These are phyloP conservation scores for Achroia grisella DNA, from an alignment of 1,140 invertebrate genomes.

Conservation along the genomic window DNA sequence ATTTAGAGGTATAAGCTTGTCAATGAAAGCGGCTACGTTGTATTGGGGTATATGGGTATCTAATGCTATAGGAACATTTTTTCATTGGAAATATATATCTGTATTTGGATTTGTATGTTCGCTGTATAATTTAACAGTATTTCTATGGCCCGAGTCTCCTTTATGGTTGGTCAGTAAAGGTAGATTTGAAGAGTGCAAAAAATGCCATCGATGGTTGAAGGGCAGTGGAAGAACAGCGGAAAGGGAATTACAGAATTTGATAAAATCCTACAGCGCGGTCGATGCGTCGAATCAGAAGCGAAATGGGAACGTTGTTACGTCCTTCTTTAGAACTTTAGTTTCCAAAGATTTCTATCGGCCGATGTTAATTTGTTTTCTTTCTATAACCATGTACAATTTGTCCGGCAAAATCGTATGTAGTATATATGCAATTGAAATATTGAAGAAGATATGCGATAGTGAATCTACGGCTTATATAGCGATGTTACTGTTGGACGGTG, in stretches of 20 bases:
- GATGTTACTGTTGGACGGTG: slow-evolving; percentile 29
- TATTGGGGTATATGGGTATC: slow-evolving; percentile 33
- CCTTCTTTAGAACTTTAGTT: background rate
- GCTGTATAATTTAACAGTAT: slow-evolving; percentile 14
- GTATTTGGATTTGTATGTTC: slow-evolving; percentile 24
- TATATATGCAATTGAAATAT: slow-evolving; percentile 30
- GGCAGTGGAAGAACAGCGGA: slow-evolving; percentile 21
- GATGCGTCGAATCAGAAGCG: background rate
- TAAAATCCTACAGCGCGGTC: background rate
- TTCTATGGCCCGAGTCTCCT: slow-evolving; percentile 36
- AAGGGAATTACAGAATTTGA: slow-evolving; percentile 15
- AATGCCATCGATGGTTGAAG: slow-evolving; percentile 22
- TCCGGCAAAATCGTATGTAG: slow-evolving; percentile 28
- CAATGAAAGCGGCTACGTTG: slow-evolving; percentile 27
- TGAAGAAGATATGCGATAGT: slow-evolving; percentile 22
- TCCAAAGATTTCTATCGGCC: background rate
- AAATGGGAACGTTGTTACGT: slow-evolving; percentile 2
- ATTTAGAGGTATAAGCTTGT: slow-evolving; percentile 29
- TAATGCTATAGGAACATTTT: slow-evolving; percentile 35
- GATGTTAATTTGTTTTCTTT: background rate
- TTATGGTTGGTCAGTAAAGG: slow-evolving; percentile 31
- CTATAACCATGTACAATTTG: slow-evolving; percentile 11
- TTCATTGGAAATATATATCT: slow-evolving; percentile 32
- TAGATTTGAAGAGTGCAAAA: slow-evolving; percentile 19
- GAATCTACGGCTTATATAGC: slow-evolving; percentile 10